phyloP scores from a whole-genome alignment of 1,140 invertebrate species.

The Atopsyche davidsoni region DNA sequence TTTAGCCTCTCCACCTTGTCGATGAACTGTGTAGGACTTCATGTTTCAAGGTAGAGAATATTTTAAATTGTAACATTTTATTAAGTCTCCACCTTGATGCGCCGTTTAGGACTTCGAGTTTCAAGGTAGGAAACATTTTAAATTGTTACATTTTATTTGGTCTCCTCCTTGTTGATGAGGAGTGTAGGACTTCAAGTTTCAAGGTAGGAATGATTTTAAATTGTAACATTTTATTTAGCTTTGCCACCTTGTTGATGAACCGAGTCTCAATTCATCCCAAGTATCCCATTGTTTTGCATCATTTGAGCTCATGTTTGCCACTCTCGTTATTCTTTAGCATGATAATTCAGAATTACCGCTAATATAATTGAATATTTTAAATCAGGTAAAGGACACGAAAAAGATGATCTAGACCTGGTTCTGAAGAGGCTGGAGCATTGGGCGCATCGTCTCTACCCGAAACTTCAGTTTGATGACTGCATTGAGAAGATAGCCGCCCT shows the following conservation, averaged over 20 bases:
- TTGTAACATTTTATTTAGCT: too few species aligned
- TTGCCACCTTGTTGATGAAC: too few species aligned
- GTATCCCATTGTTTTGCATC: too few species aligned
- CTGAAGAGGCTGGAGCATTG: slow-evolving; percentile 85
- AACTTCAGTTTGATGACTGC: slow-evolving; percentile 79
- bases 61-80: background rate
- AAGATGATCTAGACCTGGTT: slow-evolving; percentile 71
- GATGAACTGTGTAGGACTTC: slow-evolving; percentile 1
- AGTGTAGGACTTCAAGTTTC: slow-evolving; percentile 76
- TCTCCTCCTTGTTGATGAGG: too few species aligned
- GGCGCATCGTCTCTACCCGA: slow-evolving; percentile 85
- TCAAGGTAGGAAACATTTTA: background rate
- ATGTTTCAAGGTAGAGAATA: background rate
- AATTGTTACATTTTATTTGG: too few species aligned
- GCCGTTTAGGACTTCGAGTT: slow-evolving; percentile 2
- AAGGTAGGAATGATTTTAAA: slow-evolving; percentile 50
- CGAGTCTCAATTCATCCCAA: background rate
- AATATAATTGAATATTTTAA: slow-evolving; percentile 3
- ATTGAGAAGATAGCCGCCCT: slow-evolving; percentile 74
- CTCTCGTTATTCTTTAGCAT: background rate
- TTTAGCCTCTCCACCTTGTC: too few species aligned
- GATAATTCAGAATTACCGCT: background rate
- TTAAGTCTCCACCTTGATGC: too few species aligned
- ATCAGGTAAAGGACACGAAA: slow-evolving; percentile 68
- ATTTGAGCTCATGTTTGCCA: background rate